Base-by-base conservation (phyloP, 2,113 vertebrate genomes). In the Cyanoliseus patagonus region DNA sequence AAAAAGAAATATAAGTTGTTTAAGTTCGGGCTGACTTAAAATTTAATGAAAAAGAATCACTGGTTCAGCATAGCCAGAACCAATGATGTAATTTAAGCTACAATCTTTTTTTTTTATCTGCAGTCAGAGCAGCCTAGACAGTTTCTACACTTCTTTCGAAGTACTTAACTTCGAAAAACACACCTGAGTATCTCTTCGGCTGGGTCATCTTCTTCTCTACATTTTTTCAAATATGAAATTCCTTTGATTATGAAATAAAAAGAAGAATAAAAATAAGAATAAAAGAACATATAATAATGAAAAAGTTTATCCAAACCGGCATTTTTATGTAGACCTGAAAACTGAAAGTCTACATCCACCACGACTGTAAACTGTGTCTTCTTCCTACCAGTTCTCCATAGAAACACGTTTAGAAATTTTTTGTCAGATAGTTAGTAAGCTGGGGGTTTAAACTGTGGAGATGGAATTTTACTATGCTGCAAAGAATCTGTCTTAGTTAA, bases 301-400 rank as follows among this genome's bases (percentile, higher is more conserved):
- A 76, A 66, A 8, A 64, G 1, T 17, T 79, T 72, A 83, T 52
- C n/a, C 18, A 89, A 91, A 86, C 8, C 25, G 17, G 9, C 8
- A 52, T 84, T 86, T 94, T 79, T 69, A 70, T 39, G 19, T 73
- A 64, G 39, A 72, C 28, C 10, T 69, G 70, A 72, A 89, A 91
- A 66, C 17, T 18, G n/a, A 75, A 90, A 31, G 67, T 67, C 78
- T 85, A 27, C 49, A 37, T 27, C 80, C 91, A 80, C 12, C n/a
- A 39, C 14, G 19, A 77, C 83, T 87, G 80, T 67, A 86, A 69
- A 90, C 57, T 37, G 4, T 2, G 1, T 41, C 39, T 79, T 95
- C 55, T 88, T 84, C 52, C 35, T 76, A 35, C 57, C 33, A 55
- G 24, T 49, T 96, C 70, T 94, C 94, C 91, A 94, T 88, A 79